A percentile compares a stretch with the other conserved stretches of the same genome.
These are phyloP conservation scores for Temnothorax unifasciatus DNA, from an alignment of 2,888 invertebrate genomes.

Conservation along the genomic window DNA sequence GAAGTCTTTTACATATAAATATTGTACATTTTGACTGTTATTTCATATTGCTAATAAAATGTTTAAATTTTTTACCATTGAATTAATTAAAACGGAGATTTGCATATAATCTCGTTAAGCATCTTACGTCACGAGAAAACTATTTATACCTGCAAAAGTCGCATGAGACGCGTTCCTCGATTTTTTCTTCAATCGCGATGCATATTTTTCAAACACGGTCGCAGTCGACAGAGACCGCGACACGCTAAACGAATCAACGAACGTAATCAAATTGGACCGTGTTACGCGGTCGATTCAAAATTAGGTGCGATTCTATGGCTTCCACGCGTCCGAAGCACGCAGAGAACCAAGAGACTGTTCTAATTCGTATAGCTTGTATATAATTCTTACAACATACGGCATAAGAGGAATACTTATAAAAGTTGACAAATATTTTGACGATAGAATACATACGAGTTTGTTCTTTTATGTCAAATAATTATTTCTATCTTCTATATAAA, in stretches of 20 bases:
- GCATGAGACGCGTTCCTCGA: background rate
- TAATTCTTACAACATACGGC: background rate
- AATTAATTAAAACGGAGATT: slow-evolving; percentile 1
- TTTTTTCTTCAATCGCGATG: background rate
- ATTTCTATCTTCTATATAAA: background rate
- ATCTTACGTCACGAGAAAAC: background rate
- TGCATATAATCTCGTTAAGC: background rate
- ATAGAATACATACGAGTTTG: background rate
- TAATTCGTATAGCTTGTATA: background rate
- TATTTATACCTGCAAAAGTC: background rate
- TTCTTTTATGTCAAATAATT: background rate
- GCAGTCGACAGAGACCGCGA: background rate
- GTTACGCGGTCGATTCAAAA: slow-evolving; percentile 12
- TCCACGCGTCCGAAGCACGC: background rate
- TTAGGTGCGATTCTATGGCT: slow-evolving; percentile 27
- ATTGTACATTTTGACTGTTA: background rate
- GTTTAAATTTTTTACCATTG: background rate
- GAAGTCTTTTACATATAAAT: background rate
- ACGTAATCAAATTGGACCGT: slow-evolving; percentile 37
- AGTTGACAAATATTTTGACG: background rate
- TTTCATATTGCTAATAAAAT: background rate
- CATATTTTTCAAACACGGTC: background rate
- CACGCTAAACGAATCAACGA: slow-evolving; percentile 32
- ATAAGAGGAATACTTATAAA: slow-evolving; percentile 6
- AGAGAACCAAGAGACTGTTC: background rate